Conservation (phyloP, 2,113 vertebrate genomes). For the Nycticorax nycticorax region DNA sequence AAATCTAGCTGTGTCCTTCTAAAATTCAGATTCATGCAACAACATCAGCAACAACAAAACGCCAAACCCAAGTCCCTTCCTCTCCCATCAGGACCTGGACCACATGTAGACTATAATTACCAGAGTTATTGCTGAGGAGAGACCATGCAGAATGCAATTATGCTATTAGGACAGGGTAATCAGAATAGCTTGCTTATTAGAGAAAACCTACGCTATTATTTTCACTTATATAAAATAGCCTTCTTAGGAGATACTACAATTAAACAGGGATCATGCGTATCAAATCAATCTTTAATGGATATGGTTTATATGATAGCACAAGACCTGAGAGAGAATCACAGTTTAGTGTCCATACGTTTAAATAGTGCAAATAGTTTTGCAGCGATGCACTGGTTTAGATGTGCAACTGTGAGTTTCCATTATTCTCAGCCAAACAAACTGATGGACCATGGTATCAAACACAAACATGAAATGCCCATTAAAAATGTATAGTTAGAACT, state of each 20-base stretch:
- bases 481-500: neutral
- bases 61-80: neutral
- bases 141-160: slow-evolving; percentile 9
- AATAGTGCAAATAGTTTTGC: neutral
- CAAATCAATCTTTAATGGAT: slow-evolving; percentile 1
- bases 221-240: neutral
- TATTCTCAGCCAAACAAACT: neutral
- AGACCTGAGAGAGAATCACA: neutral
- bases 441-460: neutral
- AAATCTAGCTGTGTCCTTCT: neutral
- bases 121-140: neutral
- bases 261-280: neutral
- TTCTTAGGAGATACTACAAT: neutral
- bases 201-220: neutral
- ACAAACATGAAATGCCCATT: neutral
- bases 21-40: neutral
- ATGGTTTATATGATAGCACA: neutral
- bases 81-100: neutral
- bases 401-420: neutral
- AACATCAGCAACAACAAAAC: neutral
- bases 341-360: neutral
- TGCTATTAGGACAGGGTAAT: neutral
- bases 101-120: neutral
- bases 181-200: slow-evolving; percentile 6
- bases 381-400: neutral